These are phyloP conservation scores for Drosophila percnosoma DNA, from an alignment of 2,888 invertebrate species.

Conservation along the genomic window DNA sequence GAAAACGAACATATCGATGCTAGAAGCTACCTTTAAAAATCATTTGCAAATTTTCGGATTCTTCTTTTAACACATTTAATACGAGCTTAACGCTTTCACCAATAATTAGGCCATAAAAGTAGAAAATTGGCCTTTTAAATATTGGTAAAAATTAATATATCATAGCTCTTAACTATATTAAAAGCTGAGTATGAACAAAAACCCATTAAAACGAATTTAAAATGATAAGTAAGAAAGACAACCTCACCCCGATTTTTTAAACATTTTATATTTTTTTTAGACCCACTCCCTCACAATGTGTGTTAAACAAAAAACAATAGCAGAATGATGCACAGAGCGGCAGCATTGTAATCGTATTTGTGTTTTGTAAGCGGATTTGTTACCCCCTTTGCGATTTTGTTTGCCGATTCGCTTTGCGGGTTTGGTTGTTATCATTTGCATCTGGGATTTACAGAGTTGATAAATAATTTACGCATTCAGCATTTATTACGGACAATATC, in stretches of 20 bases:
- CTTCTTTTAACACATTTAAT: not conserved
- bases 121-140: not conserved
- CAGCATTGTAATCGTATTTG: slow-evolving; percentile 26
- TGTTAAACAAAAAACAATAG: not conserved
- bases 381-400: slow-evolving; percentile 9
- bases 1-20: not conserved
- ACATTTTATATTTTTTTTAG: too few species aligned
- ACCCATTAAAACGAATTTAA: not conserved
- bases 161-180: not conserved
- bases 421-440: slow-evolving; percentile 6
- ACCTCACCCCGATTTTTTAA: too few species aligned
- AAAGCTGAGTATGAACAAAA: not conserved
- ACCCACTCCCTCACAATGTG: too few species aligned
- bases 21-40: not conserved
- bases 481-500: not conserved
- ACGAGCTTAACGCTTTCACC: not conserved
- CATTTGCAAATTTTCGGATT: not conserved
- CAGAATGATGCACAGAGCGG: not conserved
- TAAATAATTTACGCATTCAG: not conserved
- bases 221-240: not conserved
- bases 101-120: not conserved
- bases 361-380: slow-evolving; percentile 46
- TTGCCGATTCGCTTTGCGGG: slow-evolving; percentile 10
- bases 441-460: not conserved
- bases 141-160: not conserved